Base-by-base conservation (phyloP, 2,113 vertebrate genomes). In the Rhagologus leucostigma region DNA sequence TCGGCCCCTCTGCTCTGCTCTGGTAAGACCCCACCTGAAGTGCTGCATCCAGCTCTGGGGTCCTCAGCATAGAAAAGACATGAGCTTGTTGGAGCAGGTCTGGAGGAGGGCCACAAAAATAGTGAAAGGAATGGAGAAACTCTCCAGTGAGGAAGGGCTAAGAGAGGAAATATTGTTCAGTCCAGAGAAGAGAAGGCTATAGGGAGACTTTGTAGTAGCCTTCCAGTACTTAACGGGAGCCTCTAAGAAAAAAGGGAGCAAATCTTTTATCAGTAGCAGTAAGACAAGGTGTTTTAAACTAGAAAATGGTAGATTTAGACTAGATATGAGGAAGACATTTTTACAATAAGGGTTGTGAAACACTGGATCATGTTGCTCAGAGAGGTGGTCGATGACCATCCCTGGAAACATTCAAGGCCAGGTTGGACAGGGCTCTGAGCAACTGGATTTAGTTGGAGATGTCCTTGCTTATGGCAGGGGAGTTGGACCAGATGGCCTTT, bases 321-420 rank as follows among this genome's bases (percentile, higher is more conserved):
- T 42, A 41, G 10, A 22, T 53, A 17, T 11, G 15, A 83, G 14
- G 21, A 49, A 63, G 18, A 62, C 2, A 41, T 62, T 83, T 76
- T 76, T 69, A 10, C 41, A 49, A 2, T 35, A 14, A 35, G 2
- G 4, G 4, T 55, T n/a, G 10, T 35, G n/a, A 60, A 76, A 62
- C 1, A 0, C 8, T 69, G 30, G n/a, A 76, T 35, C 13, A 3
- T 35, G 21, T 32, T 83, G 17, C 14, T 59, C 39, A 41, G 62
- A 47, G 23, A 52, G 4, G 2, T 46, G 19, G 24, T 68, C 0
- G 0, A 23, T 47, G 70, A 47, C 17, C 39, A 32, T 35, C 8
- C 11, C 17, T 55, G 30, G 47, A 23, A 69, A 35, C 8, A 49
- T 55, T 41, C 47, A 35, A 41, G 21, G 10, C 49, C 20, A 19